These are phyloP conservation scores for Protophormia terraenovae DNA, from an alignment of 2,888 invertebrate genomes.

Conservation along the genomic window DNA sequence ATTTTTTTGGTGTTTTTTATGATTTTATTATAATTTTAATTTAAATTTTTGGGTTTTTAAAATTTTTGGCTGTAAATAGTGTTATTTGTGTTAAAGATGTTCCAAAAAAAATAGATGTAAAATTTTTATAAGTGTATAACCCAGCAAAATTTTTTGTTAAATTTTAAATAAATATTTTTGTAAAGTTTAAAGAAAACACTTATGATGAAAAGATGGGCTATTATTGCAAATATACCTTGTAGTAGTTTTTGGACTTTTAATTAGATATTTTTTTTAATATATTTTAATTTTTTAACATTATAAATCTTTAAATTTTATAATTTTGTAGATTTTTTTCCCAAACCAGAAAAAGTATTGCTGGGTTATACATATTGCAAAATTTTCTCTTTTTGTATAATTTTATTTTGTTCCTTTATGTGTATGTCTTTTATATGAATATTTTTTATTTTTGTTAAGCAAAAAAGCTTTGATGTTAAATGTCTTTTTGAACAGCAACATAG, in stretches of 20 bases:
- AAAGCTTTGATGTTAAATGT: slow-evolving; percentile 51
- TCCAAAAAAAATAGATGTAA: neutral
- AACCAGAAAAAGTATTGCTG: slow-evolving; percentile 25
- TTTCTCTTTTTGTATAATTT: neutral
- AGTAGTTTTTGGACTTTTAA: too few species aligned
- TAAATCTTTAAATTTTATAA: neutral
- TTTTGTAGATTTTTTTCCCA: neutral
- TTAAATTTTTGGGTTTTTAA: slow-evolving; percentile 7
- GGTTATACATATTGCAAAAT: slow-evolving; percentile 31
- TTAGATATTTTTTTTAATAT: neutral
- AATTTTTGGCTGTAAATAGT: slow-evolving; percentile 53
- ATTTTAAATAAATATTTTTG: neutral
- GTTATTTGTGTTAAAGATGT: slow-evolving; percentile 7
- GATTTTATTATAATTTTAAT: neutral
- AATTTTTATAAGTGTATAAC: neutral
- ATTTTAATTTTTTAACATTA: neutral
- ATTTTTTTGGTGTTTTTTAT: neutral
- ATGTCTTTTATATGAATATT: neutral
- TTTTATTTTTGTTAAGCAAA: neutral
- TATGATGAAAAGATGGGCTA: too few species aligned
- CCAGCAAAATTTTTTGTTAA: slow-evolving; percentile 25
- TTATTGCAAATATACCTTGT: too few species aligned
- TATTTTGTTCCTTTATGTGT: slow-evolving; percentile 12
- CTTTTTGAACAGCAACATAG: slow-evolving; percentile 13
- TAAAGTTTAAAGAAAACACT: neutral